Percentiles rank a stretch among this genome's conserved stretches.
Evolutionary conservation across 2,888 invertebrate genomes (phyloP).

Genomic region (Cerceris rybyensis): DNA sequence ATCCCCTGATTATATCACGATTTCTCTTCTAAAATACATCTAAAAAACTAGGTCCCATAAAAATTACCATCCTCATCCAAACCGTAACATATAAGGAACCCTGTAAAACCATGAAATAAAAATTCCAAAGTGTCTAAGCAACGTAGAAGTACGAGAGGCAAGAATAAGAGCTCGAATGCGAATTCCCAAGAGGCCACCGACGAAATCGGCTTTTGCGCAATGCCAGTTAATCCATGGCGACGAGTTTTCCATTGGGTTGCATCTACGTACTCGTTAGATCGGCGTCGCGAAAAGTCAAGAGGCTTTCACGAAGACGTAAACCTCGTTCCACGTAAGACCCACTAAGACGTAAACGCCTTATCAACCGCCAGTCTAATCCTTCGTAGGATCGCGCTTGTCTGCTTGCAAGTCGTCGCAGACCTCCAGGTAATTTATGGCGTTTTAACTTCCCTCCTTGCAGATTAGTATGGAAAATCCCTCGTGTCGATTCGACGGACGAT

Average conservation of each 20-base stretch:
- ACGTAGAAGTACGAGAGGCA: not conserved
- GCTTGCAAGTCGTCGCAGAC: slow-evolving; percentile 32
- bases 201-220: slow-evolving; percentile 38
- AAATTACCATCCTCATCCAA: too few relatives aligned
- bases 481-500: slow-evolving; percentile 42
- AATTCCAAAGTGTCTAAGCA: not conserved
- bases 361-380: slow-evolving; percentile 57
- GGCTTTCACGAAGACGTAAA: slow-evolving; percentile 49
- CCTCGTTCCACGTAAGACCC: slow-evolving; percentile 47
- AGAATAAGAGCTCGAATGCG: too few relatives aligned
- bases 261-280: slow-evolving; percentile 32
- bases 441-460: slow-evolving; percentile 60
- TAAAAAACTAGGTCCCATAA: too few relatives aligned
- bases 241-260: slow-evolving; percentile 36
- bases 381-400: slow-evolving; percentile 51
- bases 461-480: slow-evolving; percentile 58
- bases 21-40: too few relatives aligned
- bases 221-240: slow-evolving; percentile 19
- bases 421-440: slow-evolving; percentile 64
- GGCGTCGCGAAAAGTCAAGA: slow-evolving; percentile 45
- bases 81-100: not conserved
- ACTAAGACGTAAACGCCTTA: slow-evolving; percentile 52
- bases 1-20: too few relatives aligned
- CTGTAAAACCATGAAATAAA: not conserved
- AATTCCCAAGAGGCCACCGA: not conserved